phyloP scores from a whole-genome alignment of 2,113 vertebrate genomes.

The Muntiacus reevesi region DNA sequence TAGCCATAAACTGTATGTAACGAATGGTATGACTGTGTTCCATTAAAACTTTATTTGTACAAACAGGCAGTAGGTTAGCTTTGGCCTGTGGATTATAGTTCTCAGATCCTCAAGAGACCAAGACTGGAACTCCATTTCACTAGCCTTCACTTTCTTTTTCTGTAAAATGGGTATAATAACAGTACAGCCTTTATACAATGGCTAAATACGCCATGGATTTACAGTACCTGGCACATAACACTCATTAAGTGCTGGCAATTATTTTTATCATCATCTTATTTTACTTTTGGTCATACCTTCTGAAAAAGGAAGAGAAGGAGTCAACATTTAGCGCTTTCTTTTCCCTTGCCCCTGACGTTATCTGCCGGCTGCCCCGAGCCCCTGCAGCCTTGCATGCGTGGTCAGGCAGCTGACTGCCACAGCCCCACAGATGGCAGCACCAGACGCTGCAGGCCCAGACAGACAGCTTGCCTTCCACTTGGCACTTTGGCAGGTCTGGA shows the following conservation, averaged over 20 bases:
- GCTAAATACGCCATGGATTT: background rate
- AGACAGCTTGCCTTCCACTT: background rate
- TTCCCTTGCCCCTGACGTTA: background rate
- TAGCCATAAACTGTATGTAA: background rate
- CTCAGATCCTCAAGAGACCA: background rate
- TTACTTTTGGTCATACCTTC: background rate
- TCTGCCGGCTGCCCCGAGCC: background rate
- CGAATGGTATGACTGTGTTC: background rate
- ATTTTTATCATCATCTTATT: background rate
- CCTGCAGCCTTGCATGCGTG: fast-evolving
- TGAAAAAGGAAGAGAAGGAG: background rate
- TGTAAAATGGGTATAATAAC: background rate
- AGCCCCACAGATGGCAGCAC: background rate
- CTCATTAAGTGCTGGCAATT: background rate
- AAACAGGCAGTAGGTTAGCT: background rate
- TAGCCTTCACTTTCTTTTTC: background rate
- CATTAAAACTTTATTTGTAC: background rate
- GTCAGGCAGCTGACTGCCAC: background rate
- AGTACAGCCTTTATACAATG: background rate
- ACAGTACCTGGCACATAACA: background rate
- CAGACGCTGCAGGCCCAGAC: background rate
- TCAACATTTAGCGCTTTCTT: background rate
- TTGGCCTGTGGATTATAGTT: background rate
- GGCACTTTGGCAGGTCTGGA: background rate
- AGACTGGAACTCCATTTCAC: background rate